phyloP scores from a whole-genome alignment of 2,113 vertebrate species.

The Xenopus tropicalis region UCB_Xtro_10.0 CM004450.2:111440501-111441000 shows the following conservation, averaged over 20 bases:
- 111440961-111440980: no score
- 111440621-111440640: conserved; percentile 39
- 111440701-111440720: neutral
- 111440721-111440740: neutral
- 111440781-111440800: neutral
- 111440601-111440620: conserved; percentile 33
- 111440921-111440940: no score
- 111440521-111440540: conserved; percentile 56
- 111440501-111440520: conserved; percentile 44
- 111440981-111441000: no score
- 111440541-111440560: conserved; percentile 40
- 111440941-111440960: no score
- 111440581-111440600: conserved; percentile 35
- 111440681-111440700: conserved; percentile 3
- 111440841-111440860: no score
- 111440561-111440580: conserved; percentile 39
- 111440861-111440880: no score
- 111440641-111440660: conserved; percentile 37
- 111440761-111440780: neutral
- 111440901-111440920: no score
- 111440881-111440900: no score
- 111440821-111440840: neutral
- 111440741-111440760: neutral
- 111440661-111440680: conserved; percentile 19
- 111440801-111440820: neutral